A percentile compares a stretch with the other conserved stretches of the same genome.
Evolutionary conservation across 2,113 vertebrate species (phyloP).

Genomic region (Phrynocephalus versicolor): DNA sequence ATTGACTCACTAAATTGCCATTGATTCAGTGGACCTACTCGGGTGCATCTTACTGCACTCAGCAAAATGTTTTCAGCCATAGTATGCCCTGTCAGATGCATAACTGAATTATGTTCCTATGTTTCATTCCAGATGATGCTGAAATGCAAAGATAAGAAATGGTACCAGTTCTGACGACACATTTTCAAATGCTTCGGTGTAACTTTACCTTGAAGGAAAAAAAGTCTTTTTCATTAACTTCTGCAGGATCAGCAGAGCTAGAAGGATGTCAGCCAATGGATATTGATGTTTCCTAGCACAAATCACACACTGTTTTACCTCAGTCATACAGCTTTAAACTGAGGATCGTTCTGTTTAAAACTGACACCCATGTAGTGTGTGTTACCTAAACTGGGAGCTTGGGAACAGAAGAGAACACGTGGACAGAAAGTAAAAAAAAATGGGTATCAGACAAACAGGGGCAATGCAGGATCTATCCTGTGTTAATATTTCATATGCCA

Average conservation of each 20-base stretch:
- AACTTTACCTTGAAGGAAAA: slow-evolving; percentile 76
- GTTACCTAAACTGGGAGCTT: slow-evolving; percentile 51
- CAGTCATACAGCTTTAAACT: slow-evolving; percentile 81
- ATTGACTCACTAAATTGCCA: no score
- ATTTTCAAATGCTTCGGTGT: slow-evolving; percentile 69
- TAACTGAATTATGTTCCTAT: slow-evolving; percentile 12
- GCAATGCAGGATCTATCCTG: slow-evolving; percentile 71
- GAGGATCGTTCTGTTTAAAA: slow-evolving; percentile 76
- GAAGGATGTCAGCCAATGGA: slow-evolving; percentile 71
- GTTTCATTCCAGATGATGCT: slow-evolving; percentile 91
- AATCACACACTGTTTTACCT: slow-evolving; percentile 89
- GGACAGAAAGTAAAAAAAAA: slow-evolving; percentile 47
- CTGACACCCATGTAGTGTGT: slow-evolving; percentile 60
- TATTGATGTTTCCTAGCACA: slow-evolving; percentile 88
- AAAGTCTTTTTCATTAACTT: slow-evolving; percentile 74
- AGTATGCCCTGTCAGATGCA: neutral
- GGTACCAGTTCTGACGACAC: slow-evolving; percentile 96
- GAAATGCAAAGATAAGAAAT: slow-evolving; percentile 99
- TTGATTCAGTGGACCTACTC: no score
- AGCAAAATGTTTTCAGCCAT: no score
- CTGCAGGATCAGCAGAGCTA: slow-evolving; percentile 75
- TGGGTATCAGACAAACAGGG: slow-evolving; percentile 58
- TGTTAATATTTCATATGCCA: slow-evolving; percentile 82
- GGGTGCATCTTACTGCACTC: no score
- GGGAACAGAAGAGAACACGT: slow-evolving; percentile 50